These are phyloP conservation scores for Drosophila punjabiensis DNA, from an alignment of 1,140 invertebrate species.

Conservation along the genomic window DNA sequence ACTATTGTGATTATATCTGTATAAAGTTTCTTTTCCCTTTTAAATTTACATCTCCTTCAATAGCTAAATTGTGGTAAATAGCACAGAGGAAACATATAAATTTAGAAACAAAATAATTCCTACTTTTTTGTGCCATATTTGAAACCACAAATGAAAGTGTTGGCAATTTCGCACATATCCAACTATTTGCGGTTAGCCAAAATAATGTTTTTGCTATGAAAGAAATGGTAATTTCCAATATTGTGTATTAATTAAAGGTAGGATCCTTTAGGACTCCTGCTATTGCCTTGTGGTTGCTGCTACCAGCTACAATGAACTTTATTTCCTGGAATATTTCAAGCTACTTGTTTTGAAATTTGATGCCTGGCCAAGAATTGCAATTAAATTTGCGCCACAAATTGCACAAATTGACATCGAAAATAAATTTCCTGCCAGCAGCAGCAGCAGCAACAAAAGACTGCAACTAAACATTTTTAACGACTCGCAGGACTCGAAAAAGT, in stretches of 20 bases:
- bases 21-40: too few relatives aligned
- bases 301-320: slow-evolving; percentile 4
- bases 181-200: slow-evolving; percentile 49
- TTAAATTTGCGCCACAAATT: slow-evolving; percentile 45
- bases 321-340: neutral
- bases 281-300: neutral
- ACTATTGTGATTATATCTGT: neutral
- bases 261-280: neutral
- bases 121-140: slow-evolving; percentile 4
- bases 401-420: slow-evolving; percentile 55
- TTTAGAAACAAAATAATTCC: slow-evolving; percentile 6
- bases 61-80: neutral
- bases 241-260: slow-evolving; percentile 39
- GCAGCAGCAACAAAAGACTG: slow-evolving; percentile 26
- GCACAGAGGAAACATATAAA: neutral
- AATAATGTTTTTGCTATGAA: slow-evolving; percentile 13
- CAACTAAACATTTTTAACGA: slow-evolving; percentile 58
- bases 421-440: slow-evolving; percentile 43
- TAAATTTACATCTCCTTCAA: neutral
- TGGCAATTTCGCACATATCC: slow-evolving; percentile 24
- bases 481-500: slow-evolving; percentile 23
- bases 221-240: slow-evolving; percentile 27
- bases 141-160: slow-evolving; percentile 66
- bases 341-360: slow-evolving; percentile 29
- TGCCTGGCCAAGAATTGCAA: slow-evolving; percentile 28